phyloP scores from a whole-genome alignment of 2,797 vertebrate genomes.

The Anableps anableps region DNA sequence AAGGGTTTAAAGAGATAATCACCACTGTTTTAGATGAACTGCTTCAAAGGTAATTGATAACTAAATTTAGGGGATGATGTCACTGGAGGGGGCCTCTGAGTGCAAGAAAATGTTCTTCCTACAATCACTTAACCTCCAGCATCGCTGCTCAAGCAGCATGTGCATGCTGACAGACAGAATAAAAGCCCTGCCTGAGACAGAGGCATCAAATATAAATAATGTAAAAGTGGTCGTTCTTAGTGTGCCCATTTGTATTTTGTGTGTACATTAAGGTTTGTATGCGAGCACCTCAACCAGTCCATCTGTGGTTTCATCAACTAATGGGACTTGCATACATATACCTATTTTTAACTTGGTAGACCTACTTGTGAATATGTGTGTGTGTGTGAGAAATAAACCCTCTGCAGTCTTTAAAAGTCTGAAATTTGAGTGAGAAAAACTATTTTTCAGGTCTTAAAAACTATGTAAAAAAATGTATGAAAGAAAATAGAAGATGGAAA shows the following conservation, averaged over 20 bases:
- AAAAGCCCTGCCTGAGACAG: slow-evolving; percentile 70
- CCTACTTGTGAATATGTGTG: slow-evolving; percentile 9
- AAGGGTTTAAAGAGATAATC: slow-evolving; percentile 58
- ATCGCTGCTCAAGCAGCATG: slow-evolving; percentile 32
- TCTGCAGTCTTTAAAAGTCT: neutral
- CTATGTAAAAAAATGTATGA: neutral
- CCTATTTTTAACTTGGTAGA: slow-evolving; percentile 43
- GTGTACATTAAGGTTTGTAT: slow-evolving; percentile 20
- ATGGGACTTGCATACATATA: slow-evolving; percentile 77
- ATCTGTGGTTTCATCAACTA: slow-evolving; percentile 61
- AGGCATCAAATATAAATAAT: slow-evolving; percentile 73
- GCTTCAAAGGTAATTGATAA: slow-evolving; percentile 48
- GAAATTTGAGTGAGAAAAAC: neutral
- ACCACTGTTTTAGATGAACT: slow-evolving; percentile 54
- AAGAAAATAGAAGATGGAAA: neutral
- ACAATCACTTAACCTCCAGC: slow-evolving; percentile 70
- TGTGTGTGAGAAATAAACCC: too few relatives aligned
- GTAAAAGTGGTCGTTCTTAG: slow-evolving; percentile 51
- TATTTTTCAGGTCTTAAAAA: neutral
- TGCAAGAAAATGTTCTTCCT: slow-evolving; percentile 68
- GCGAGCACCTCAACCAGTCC: slow-evolving; percentile 15
- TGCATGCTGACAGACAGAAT: slow-evolving; percentile 51
- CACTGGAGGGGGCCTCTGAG: slow-evolving; percentile 60
- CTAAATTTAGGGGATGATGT: slow-evolving; percentile 72
- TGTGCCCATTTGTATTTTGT: slow-evolving; percentile 52